Base-by-base conservation (phyloP, 2,113 vertebrate species). In the Hassar affinis region DNA sequence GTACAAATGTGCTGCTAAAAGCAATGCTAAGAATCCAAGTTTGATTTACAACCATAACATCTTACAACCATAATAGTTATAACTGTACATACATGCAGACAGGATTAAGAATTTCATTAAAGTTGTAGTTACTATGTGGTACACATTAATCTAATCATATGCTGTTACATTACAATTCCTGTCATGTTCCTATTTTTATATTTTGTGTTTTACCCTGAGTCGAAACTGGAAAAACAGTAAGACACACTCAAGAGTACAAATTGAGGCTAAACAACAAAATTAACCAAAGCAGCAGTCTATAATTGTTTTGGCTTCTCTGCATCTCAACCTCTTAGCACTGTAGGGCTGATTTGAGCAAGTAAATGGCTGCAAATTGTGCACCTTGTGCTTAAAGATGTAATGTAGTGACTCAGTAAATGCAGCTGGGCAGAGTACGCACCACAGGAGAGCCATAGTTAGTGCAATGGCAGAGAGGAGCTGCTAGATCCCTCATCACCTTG, bases 321-420 rank as follows among this genome's bases (percentile, higher is more conserved):
- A 78, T 78, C 51, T 38, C 56, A 51, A 81, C 62, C 54, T 85
- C 56, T 84, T 64, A 54, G 66, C 83, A 79, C 81, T 6, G 42
- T 75, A 33, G n/a, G 33, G 69, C 64, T 84, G 66, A 84, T 79
- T 84, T 84, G 79, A 74, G 25, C 49, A 74, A 45, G 66, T 66
- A 85, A 78, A 86, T 86, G 81, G 51, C 69, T 61, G 54, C 62
- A 88, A 87, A 84, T 88, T 85, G 81, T 85, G 74, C 64, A 47
- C 47, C 61, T 81, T 61, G 62, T 61, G 69, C 27, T 78, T 86
- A 64, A 86, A 80, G 59, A 78, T 81, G 84, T 47, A 35, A 72
- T 74, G 81, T 84, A 85, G 83, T 85, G 84, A 56, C 57, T 81
- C 49, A 18, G 78, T 81, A 85, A 88, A 88, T 88, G 87, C 72